Base-by-base conservation (phyloP, 2,888 invertebrate species). In the Apodemia hepburni region DNA sequence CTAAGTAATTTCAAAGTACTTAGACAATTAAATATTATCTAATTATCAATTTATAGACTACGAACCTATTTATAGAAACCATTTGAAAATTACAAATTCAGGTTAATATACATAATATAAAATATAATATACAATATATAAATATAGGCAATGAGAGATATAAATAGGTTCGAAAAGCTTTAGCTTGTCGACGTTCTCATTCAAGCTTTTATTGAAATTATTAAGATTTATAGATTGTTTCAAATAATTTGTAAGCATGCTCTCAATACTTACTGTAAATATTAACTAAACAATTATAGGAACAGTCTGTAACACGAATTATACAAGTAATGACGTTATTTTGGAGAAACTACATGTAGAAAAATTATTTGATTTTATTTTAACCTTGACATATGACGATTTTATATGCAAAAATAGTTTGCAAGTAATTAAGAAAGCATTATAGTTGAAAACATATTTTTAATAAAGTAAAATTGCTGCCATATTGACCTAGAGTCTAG, bases 191-290 rank as follows among this genome's bases (percentile, higher is more conserved):
- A 80, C 75, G 75, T 68, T 70, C 69, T 75, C 77, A 80, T 80
- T 73, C 74, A 73, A 76, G 82, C 84, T 85, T 84, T 73, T 76
- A 77, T 74, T 70, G 79, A 78, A 77, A 73, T 71, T 71, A 69
- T 70, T 71, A n/a, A 67, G 70, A 73, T 68, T 81, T 84, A 87
- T 87, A 85, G 87, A 87, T 85, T 85, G 84, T 87, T 87, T 85
- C 83, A 68, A 74, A 73, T 75, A 73, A 75, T 69, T 38, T 38
- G 12, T 63, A 60, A 66, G 80, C 79, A 82, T 82, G 80, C 75
- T 71, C 69, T 54, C 59, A 65, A 61, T 61, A 64, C 65, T 49
- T 17, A 49, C 9, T 66, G 54, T 45, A 57, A 59, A 62, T 63
- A 47, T 38, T 38, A 63, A 58, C 45, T 51, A 61, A 64, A 11